Percentiles rank a stretch among this genome's conserved stretches.
These are phyloP conservation scores for Zosterops borbonicus DNA, from an alignment of 2,113 vertebrate species.

Conservation along the genomic window DNA sequence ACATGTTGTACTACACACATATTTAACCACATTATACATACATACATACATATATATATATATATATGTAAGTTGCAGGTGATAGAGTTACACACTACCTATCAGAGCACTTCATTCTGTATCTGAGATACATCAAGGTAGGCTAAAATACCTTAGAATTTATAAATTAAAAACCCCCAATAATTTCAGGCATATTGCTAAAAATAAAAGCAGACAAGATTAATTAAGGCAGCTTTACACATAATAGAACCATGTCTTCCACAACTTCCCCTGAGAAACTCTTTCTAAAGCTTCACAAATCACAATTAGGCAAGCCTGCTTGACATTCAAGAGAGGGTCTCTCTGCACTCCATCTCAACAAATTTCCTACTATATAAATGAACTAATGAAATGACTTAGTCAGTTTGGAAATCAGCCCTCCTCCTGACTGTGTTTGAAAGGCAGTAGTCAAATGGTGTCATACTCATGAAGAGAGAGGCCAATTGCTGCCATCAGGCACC, in stretches of 20 bases:
- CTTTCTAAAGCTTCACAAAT: neutral
- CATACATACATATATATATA: too few species aligned
- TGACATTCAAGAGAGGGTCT: neutral
- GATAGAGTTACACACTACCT: neutral
- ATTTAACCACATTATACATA: neutral
- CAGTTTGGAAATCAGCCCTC: neutral
- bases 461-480: neutral
- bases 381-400: neutral
- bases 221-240: neutral
- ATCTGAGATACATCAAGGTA: neutral
- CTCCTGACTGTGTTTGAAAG: neutral
- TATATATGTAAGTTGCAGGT: neutral
- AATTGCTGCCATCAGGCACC: neutral
- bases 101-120: neutral
- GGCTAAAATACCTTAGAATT: neutral
- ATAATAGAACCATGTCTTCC: neutral
- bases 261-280: neutral
- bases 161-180: neutral
- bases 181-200: neutral
- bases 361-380: neutral
- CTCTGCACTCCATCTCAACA: neutral
- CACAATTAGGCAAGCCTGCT: neutral
- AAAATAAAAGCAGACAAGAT: neutral
- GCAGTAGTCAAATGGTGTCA: neutral
- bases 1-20: neutral